Conservation (phyloP, 2,888 invertebrate species). For the Tanaodytes sp. region DNA sequence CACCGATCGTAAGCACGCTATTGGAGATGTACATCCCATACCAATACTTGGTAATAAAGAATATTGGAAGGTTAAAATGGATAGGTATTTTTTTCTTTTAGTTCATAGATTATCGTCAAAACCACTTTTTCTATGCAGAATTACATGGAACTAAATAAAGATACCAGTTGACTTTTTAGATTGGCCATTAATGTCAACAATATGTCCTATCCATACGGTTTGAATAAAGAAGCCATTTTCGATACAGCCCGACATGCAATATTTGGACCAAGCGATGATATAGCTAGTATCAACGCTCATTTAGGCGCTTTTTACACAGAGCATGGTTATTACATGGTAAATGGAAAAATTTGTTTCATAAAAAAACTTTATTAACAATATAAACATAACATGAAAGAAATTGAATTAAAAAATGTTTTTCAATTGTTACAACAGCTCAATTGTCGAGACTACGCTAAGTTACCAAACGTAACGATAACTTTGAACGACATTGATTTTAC, state of each 20-base stretch:
- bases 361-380: no score
- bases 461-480: constrained; percentile 77
- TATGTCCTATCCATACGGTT: constrained; percentile 65
- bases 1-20: constrained; percentile 77
- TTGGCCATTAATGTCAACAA: no score
- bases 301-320: constrained; percentile 67
- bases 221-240: constrained; percentile 68
- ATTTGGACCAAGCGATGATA: constrained; percentile 70
- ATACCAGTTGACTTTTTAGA: no score
- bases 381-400: constrained; percentile 8
- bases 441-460: constrained; percentile 76
- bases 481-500: constrained; percentile 77
- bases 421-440: constrained; percentile 73
- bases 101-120: no score
- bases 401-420: no score
- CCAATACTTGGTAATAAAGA: constrained; percentile 74
- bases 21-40: constrained; percentile 77
- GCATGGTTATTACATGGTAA: constrained; percentile 58
- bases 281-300: constrained; percentile 69
- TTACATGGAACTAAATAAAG: no score
- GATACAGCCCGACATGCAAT: constrained; percentile 73
- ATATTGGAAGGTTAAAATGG: constrained; percentile 42
- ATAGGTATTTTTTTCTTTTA: no score
- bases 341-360: background rate
- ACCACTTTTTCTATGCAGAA: no score